A percentile compares a stretch with the other conserved stretches of the same genome.
phyloP scores from a whole-genome alignment of 2,888 invertebrate genomes.

The Diplazon laetatorius region DNA sequence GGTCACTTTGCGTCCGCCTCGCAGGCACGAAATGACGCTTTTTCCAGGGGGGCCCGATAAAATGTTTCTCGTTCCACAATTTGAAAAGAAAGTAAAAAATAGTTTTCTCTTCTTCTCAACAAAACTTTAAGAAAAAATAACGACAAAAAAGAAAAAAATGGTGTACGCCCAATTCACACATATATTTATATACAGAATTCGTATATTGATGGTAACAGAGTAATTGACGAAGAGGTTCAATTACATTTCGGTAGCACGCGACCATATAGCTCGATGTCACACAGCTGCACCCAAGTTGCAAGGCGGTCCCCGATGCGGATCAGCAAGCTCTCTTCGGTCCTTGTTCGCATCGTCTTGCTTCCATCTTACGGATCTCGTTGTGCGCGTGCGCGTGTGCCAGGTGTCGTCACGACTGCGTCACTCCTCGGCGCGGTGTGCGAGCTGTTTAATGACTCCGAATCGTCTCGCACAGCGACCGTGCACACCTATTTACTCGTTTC shows the following conservation, averaged over 20 bases:
- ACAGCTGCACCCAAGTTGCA: conserved; percentile 53
- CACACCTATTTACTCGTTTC: conserved; percentile 54
- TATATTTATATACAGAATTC: conserved; percentile 34
- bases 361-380: conserved; percentile 41
- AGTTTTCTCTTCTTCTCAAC: too few relatives aligned
- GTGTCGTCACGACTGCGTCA: conserved; percentile 54
- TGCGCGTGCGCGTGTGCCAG: conserved; percentile 63
- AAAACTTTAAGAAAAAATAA: conserved; percentile 30
- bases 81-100: too few relatives aligned
- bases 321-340: background rate
- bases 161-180: background rate
- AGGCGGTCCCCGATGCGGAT: background rate
- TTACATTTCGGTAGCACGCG: conserved; percentile 54
- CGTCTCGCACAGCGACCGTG: conserved; percentile 20
- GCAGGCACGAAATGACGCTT: too few relatives aligned
- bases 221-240: conserved; percentile 35
- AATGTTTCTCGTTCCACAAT: too few relatives aligned
- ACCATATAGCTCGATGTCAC: conserved; percentile 40
- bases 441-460: conserved; percentile 63
- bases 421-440: conserved; percentile 48
- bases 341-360: conserved; percentile 38
- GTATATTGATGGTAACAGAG: conserved; percentile 23
- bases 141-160: background rate
- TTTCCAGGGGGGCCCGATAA: too few relatives aligned
- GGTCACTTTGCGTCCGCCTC: too few relatives aligned